A percentile compares a stretch with the other conserved stretches of the same genome.
These are phyloP conservation scores for Indri indri DNA, from an alignment of 2,113 vertebrate genomes.

Conservation along the genomic window DNA sequence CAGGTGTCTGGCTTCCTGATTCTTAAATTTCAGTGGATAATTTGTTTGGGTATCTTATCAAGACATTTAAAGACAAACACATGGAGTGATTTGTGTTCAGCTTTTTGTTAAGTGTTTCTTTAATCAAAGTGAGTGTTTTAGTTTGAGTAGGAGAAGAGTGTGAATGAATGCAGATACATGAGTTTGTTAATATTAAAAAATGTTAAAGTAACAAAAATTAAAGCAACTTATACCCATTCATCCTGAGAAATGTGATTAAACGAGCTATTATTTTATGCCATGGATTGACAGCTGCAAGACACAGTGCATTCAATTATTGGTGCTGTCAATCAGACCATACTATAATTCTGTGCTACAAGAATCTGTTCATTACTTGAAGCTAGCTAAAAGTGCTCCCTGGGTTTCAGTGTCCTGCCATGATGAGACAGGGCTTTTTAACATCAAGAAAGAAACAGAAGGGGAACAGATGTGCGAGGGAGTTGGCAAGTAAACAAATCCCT, in stretches of 20 bases:
- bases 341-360: background rate
- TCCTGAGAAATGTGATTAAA: conserved; percentile 75
- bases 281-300: conserved; percentile 69
- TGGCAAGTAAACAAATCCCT: conserved; percentile 67
- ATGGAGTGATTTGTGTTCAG: background rate
- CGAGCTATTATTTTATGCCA: conserved; percentile 70
- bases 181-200: conserved; percentile 33
- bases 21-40: conserved; percentile 37
- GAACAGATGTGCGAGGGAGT: conserved; percentile 63
- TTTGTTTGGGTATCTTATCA: conserved; percentile 40
- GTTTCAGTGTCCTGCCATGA: background rate
- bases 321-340: conserved; percentile 57
- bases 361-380: conserved; percentile 21
- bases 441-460: conserved; percentile 63
- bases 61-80: background rate
- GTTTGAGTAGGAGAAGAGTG: background rate
- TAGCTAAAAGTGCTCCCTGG: conserved; percentile 25
- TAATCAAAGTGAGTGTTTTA: background rate
- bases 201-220: conserved; percentile 44
- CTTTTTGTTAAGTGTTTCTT: conserved; percentile 49
- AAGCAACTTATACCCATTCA: conserved; percentile 42
- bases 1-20: background rate
- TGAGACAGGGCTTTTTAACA: conserved; percentile 56
- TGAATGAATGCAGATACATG: conserved; percentile 30
- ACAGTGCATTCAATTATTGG: conserved; percentile 69